phyloP scores from a whole-genome alignment of 2,113 vertebrate species.

The Tilapia sparmanii region DNA sequence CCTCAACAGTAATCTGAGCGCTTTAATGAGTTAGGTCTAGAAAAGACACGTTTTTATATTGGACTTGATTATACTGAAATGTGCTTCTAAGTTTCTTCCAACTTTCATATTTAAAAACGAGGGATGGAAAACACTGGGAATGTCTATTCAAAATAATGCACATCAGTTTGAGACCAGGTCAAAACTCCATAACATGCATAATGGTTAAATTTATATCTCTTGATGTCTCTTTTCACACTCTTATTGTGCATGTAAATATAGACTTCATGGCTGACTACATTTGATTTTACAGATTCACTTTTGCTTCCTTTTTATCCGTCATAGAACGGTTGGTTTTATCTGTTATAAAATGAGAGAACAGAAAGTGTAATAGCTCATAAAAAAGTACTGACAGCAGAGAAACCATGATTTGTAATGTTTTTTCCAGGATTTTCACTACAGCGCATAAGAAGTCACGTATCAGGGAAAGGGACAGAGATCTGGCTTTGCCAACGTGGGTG shows the following conservation, averaged over 20 bases:
- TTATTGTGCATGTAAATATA: neutral
- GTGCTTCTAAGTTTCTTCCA: neutral
- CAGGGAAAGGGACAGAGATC: neutral
- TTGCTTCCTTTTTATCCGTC: neutral
- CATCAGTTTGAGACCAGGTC: neutral
- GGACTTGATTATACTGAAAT: neutral
- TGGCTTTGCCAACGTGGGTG: neutral
- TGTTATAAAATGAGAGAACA: neutral
- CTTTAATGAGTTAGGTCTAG: neutral
- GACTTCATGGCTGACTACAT: neutral
- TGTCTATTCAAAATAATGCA: neutral
- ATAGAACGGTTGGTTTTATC: neutral
- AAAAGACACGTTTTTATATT: neutral
- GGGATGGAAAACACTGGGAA: neutral
- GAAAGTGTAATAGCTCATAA: neutral
- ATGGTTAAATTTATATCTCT: neutral
- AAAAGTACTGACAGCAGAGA: neutral
- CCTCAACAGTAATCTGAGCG: neutral
- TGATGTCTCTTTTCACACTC: neutral
- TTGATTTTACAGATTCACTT: neutral
- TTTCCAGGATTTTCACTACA: neutral
- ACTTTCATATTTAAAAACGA: neutral
- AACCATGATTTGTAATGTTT: neutral
- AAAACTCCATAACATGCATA: neutral
- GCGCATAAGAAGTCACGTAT: neutral